Conservation (phyloP, 2,888 invertebrate species). For the Subacronicta megacephala region DNA sequence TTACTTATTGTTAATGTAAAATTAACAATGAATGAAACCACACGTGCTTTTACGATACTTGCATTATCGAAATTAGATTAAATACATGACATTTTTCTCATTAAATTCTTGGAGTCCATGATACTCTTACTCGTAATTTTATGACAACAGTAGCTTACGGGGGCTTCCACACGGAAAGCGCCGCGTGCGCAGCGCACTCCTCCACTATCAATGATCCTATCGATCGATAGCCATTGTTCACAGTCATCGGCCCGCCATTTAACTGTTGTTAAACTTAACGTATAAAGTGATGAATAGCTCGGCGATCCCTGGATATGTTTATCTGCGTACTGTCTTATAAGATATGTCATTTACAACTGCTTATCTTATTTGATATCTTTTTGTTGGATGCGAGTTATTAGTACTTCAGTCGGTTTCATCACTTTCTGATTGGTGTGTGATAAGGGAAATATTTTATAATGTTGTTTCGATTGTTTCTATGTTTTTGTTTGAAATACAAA, state of each 20-base stretch:
- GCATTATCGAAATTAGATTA: too few species aligned
- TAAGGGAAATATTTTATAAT: constrained; percentile 45
- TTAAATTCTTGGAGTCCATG: constrained; percentile 8
- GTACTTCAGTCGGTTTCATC: constrained; percentile 43
- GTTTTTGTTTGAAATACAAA: constrained; percentile 12
- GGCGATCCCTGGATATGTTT: constrained; percentile 66
- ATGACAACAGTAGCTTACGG: constrained; percentile 41
- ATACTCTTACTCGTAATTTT: constrained; percentile 45
- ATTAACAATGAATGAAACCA: too few species aligned
- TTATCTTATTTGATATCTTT: constrained; percentile 54
- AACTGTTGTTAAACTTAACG: constrained; percentile 71
- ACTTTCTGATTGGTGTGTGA: constrained; percentile 48
- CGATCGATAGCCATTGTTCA: constrained; percentile 76
- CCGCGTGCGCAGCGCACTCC: constrained; percentile 58
- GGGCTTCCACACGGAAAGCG: constrained; percentile 51
- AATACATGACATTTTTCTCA: too few species aligned
- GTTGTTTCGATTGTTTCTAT: constrained; percentile 23
- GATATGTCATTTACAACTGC: constrained; percentile 60
- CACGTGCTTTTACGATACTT: too few species aligned
- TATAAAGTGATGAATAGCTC: constrained; percentile 70
- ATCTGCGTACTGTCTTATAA: constrained; percentile 67
- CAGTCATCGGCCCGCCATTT: constrained; percentile 72
- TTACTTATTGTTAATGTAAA: too few species aligned
- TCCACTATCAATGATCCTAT: constrained; percentile 73
- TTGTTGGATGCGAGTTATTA: constrained; percentile 47